These are phyloP conservation scores for Neodiprion virginianus DNA, from an alignment of 1,140 invertebrate genomes.

Conservation along the genomic window DNA sequence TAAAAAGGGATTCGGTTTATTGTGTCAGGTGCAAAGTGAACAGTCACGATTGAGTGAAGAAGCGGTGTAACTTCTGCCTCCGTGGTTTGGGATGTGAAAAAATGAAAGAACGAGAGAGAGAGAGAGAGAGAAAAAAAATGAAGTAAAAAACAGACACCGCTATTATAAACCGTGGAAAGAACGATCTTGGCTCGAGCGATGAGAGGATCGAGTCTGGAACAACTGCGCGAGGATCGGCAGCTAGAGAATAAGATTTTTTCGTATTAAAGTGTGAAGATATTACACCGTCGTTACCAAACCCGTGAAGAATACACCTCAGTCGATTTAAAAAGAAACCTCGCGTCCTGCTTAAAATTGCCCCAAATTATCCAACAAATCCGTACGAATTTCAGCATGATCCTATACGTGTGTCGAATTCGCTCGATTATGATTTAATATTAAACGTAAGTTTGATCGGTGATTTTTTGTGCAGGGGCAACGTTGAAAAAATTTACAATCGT, in stretches of 20 bases:
- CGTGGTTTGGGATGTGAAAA: neutral
- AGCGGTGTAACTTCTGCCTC: too few species aligned
- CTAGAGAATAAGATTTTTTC: neutral
- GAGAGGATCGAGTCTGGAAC: neutral
- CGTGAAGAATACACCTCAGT: too few species aligned
- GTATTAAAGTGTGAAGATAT: conserved; percentile 3
- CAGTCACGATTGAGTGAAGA: too few species aligned
- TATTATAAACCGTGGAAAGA: neutral
- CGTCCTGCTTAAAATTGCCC: neutral
- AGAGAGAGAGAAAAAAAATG: neutral
- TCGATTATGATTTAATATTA: too few species aligned
- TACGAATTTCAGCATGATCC: too few species aligned
- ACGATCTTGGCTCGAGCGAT: neutral
- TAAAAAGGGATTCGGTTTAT: neutral
- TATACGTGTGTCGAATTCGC: too few species aligned
- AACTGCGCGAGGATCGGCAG: neutral
- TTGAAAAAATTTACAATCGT: too few species aligned
- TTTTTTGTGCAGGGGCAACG: too few species aligned
- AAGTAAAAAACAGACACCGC: neutral
- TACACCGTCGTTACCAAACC: neutral
- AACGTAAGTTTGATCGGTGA: too few species aligned
- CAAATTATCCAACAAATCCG: too few species aligned
- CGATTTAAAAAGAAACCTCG: neutral
- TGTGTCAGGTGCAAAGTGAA: neutral
- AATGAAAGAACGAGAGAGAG: neutral